A percentile compares a stretch with the other conserved stretches of the same genome.
phyloP scores from a whole-genome alignment of 2,888 invertebrate species.

The Megastigmus dorsalis region DNA sequence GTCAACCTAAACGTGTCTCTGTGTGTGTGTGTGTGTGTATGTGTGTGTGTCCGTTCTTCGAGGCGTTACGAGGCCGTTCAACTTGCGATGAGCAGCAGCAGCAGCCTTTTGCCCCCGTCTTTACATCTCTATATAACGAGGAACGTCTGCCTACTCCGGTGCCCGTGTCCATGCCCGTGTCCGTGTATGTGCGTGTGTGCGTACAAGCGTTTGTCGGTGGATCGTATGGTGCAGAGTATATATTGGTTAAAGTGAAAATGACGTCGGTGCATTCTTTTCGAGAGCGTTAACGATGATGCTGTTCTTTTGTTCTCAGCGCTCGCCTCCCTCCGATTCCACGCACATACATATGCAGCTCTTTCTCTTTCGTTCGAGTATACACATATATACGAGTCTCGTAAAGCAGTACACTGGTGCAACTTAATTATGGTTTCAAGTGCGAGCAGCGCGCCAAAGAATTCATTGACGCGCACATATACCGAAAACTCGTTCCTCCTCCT shows the following conservation, averaged over 20 bases:
- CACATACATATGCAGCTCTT: too few relatives aligned
- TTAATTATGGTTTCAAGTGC: conserved; percentile 14
- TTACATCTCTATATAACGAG: conserved; percentile 9
- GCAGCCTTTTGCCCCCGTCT: not conserved
- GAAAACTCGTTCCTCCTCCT: conserved; percentile 31
- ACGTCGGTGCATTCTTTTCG: conserved; percentile 27
- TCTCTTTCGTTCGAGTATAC: not conserved
- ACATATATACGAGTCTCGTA: too few relatives aligned
- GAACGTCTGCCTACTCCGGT: too few relatives aligned
- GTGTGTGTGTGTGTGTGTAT: too few relatives aligned
- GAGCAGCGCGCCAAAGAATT: conserved; percentile 21
- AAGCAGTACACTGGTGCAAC: not conserved
- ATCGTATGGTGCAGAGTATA: too few relatives aligned
- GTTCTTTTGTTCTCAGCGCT: conserved; percentile 9
- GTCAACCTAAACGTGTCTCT: too few relatives aligned
- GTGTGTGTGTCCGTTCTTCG: too few relatives aligned
- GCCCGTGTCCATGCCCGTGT: not conserved
- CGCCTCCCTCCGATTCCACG: not conserved
- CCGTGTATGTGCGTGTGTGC: not conserved
- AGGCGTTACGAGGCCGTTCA: conserved; percentile 70
- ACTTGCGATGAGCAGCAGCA: too few relatives aligned
- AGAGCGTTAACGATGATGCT: not conserved
- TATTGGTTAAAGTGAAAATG: conserved; percentile 34
- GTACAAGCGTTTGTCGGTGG: not conserved
- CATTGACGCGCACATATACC: conserved; percentile 8